Conservation (phyloP, 2,797 vertebrate genomes). For the Luscinia megarhynchos region DNA sequence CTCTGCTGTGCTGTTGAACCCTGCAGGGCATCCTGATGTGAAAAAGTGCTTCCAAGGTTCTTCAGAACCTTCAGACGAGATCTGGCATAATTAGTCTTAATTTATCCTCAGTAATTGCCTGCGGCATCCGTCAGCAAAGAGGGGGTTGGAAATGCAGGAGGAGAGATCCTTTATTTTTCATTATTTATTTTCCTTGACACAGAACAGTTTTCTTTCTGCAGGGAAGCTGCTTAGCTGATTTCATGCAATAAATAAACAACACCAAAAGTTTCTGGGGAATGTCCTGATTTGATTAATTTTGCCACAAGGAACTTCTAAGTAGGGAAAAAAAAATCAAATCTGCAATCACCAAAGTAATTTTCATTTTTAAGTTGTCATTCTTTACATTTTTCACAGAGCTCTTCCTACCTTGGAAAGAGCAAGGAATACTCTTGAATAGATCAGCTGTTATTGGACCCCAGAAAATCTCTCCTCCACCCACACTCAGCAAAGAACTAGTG, state of each 20-base stretch:
- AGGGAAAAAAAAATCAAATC: neutral
- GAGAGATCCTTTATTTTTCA: constrained; percentile 20
- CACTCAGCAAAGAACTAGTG: neutral
- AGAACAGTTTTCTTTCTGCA: constrained; percentile 1
- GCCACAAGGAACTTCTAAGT: constrained; percentile 35
- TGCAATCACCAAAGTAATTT: neutral
- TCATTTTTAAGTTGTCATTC: constrained; percentile 5
- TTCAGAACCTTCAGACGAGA: constrained; percentile 48
- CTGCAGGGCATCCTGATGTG: neutral
- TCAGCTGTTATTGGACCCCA: neutral
- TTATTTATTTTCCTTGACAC: constrained; percentile 26
- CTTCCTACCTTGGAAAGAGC: neutral
- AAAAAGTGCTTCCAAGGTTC: constrained; percentile 23
- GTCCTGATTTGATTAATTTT: constrained; percentile 60
- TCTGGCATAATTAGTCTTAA: constrained; percentile 53
- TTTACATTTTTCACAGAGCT: neutral
- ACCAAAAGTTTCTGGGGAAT: constrained; percentile 9
- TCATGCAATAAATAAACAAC: constrained; percentile 35
- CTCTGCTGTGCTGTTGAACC: neutral
- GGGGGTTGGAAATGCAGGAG: neutral
- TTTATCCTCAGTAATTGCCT: constrained; percentile 48
- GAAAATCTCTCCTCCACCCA: neutral
- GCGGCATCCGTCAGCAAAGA: constrained; percentile 41
- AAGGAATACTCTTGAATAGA: neutral
- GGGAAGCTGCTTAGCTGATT: neutral